Base-by-base conservation (phyloP, 1,140 invertebrate species). In the Conopomorpha cramerella region DNA sequence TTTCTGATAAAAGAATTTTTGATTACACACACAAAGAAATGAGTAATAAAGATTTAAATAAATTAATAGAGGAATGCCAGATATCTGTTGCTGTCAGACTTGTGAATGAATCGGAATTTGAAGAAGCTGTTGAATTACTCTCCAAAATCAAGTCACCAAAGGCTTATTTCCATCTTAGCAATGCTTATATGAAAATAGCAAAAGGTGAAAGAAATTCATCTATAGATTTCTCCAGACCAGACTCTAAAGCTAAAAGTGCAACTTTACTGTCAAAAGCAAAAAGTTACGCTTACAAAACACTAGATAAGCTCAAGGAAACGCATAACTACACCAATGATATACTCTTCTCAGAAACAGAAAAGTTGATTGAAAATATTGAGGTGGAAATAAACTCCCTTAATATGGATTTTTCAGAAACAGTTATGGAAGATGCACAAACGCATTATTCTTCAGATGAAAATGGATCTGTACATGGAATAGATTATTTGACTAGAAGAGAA, bases 31-130 rank as follows among this genome's bases (percentile, higher is more conserved):
- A 78, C 32, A 84, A 82, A 46, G 81, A 84, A 1, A 72, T 88
- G 38, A 77, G 74, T 4, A 64, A 73, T 18, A 59, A 74, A 23
- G 84, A 88, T 62, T 44, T 88, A 8, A 72, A 71, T 25, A 56
- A 57, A n/a, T 71, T 87, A 26, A 76, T 90, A 12, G 88, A 93
- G 49, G 87, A 92, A 49, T 89, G 86, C 1, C 85, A 85, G 43
- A 67, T 89, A 8, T 87, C 86, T 54, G 54, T 92, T 10, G 91
- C 85, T 8, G 56, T 62, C 10, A 73, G 80, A 36, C 74, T 84
- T 40, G 84, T 90, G 60, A 84, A 82, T 45, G 77, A 82, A 3
- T 71, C 84, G 30, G 79, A 87, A 23, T 81, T 86, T 47, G 86
- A 89, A 41, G 84, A 86, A 55, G 90, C 90, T 4, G 81, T 91